phyloP scores from a whole-genome alignment of 2,888 invertebrate species.

The Hypselothyrea guttata region DNA sequence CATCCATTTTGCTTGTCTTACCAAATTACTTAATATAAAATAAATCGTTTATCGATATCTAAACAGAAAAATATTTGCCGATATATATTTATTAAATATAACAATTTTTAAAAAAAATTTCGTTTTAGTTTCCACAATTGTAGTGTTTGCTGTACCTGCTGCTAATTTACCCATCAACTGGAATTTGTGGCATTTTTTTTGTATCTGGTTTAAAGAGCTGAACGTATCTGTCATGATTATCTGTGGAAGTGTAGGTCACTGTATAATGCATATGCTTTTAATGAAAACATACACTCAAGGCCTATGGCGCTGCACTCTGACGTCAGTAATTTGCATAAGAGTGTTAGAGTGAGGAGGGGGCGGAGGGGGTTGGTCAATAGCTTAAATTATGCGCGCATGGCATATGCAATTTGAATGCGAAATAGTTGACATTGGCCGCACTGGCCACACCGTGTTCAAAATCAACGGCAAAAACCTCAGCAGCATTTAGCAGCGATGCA shows the following conservation, averaged over 20 bases:
- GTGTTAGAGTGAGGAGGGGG: neutral
- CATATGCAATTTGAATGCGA: constrained; percentile 65
- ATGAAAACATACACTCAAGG: neutral
- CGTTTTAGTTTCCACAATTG: no score
- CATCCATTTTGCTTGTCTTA: no score
- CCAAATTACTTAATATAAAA: no score
- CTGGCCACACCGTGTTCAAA: constrained; percentile 39
- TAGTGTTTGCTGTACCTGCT: no score
- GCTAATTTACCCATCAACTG: no score
- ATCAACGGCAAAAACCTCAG: constrained; percentile 68
- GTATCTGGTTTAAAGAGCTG: neutral
- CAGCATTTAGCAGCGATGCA: constrained; percentile 70
- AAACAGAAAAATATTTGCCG: no score
- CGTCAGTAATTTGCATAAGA: no score
- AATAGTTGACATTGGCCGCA: constrained; percentile 49
- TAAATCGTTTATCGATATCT: no score
- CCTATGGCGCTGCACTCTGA: no score
- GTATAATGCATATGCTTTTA: neutral
- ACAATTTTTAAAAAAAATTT: no score
- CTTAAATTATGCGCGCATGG: constrained; percentile 65
- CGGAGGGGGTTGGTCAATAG: constrained; percentile 56
- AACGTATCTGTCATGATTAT: neutral
- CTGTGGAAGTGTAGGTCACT: neutral
- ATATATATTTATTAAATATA: no score
- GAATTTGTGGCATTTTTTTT: no score